phyloP scores from a whole-genome alignment of 2,113 vertebrate genomes.

The Chelonoidis abingdonii region DNA sequence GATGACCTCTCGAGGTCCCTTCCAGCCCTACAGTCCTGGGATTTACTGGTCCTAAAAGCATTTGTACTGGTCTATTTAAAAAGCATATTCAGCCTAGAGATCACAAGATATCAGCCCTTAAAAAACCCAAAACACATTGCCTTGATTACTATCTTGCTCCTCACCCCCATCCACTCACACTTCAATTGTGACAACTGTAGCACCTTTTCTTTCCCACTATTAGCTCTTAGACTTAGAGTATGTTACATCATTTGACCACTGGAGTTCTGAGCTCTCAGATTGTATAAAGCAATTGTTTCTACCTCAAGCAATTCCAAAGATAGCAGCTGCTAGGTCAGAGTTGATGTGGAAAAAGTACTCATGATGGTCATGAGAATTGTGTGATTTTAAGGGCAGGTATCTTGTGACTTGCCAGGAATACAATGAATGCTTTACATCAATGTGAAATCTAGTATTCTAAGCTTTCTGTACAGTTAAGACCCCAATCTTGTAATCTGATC shows the following conservation, averaged over 20 bases:
- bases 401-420: background rate
- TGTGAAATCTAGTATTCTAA: background rate
- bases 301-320: slow-evolving; percentile 11
- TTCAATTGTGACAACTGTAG: background rate
- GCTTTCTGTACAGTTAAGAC: background rate
- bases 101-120: rapidly evolving
- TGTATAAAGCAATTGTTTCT: background rate
- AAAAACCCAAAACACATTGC: background rate
- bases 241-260: slow-evolving; percentile 37
- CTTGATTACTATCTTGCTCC: background rate
- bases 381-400: slow-evolving; percentile 14
- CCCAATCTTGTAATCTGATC: background rate
- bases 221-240: background rate
- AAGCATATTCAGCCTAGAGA: background rate
- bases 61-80: background rate
- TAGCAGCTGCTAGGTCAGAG: background rate
- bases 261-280: background rate
- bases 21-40: background rate
- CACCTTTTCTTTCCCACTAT: background rate
- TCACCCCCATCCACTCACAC: background rate
- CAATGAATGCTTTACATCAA: background rate
- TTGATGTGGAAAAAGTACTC: background rate
- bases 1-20: background rate
- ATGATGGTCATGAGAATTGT: background rate
- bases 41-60: background rate